These are phyloP conservation scores for Cephus cinctus DNA, from an alignment of 1,140 invertebrate species.

Conservation along the genomic window DNA sequence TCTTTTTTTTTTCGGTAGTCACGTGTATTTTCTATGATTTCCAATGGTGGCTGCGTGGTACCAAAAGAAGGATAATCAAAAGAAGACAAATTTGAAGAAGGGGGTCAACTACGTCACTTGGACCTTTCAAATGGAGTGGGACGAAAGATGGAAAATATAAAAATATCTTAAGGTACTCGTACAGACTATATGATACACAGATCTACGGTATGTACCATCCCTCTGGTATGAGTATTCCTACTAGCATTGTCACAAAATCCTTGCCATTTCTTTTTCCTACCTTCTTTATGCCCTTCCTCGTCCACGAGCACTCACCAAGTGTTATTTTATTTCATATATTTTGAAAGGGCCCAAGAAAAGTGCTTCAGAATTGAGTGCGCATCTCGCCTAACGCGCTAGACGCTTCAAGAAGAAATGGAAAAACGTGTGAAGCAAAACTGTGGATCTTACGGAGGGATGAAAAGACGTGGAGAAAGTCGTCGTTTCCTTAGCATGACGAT, in stretches of 20 bases:
- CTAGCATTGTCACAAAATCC: too few species aligned
- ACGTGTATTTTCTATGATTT: slow-evolving; percentile 18
- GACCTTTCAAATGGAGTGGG: too few species aligned
- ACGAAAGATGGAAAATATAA: too few species aligned
- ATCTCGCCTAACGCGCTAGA: background rate
- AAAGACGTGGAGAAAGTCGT: too few species aligned
- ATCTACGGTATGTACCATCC: too few species aligned
- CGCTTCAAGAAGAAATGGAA: background rate
- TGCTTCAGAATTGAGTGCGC: slow-evolving; percentile 29
- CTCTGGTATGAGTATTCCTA: too few species aligned
- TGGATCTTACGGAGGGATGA: background rate
- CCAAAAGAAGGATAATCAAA: too few species aligned
- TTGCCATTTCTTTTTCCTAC: background rate
- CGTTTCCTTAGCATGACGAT: too few species aligned
- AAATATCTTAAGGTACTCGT: too few species aligned
- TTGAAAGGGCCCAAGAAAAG: slow-evolving; percentile 31
- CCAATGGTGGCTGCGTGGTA: background rate
- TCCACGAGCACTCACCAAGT: slow-evolving; percentile 23
- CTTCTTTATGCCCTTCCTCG: background rate
- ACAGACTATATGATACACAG: too few species aligned
- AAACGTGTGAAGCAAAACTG: background rate
- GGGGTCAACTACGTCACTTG: too few species aligned
- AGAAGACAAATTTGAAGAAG: too few species aligned
- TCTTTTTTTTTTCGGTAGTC: slow-evolving; percentile 35
- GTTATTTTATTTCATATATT: slow-evolving; percentile 38